Evolutionary conservation across 2,797 vertebrate species (phyloP).

Genomic region (Distichodus sexfasciatus): DNA sequence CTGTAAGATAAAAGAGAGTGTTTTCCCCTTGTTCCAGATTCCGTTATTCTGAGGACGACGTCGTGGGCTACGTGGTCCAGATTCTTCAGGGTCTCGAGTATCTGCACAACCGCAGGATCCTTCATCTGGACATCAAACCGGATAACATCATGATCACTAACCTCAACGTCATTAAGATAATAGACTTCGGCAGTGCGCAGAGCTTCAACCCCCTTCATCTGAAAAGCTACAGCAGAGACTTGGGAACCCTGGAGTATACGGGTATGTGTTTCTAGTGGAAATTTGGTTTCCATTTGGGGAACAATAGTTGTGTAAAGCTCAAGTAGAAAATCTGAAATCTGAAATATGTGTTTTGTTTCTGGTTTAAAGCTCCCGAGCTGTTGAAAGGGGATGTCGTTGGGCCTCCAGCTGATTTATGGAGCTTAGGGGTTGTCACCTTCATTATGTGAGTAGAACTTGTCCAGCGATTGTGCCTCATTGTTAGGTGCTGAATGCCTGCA

Average conservation of each 20-base stretch:
- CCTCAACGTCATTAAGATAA: conserved; percentile 86
- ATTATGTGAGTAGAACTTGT: conserved; percentile 81
- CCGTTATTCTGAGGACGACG: conserved; percentile 93
- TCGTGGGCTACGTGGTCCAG: conserved; percentile 86
- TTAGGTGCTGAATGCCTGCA: not conserved
- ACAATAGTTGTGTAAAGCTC: no score
- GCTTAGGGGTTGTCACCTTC: conserved; percentile 81
- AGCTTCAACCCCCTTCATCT: conserved; percentile 87
- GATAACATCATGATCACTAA: conserved; percentile 90
- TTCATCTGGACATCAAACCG: conserved; percentile 92
- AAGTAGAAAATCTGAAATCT: not conserved
- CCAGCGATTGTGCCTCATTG: no score
- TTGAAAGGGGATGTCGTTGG: conserved; percentile 90
- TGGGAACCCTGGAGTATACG: conserved; percentile 84
- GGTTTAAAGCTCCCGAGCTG: conserved; percentile 85
- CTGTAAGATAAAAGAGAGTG: not conserved
- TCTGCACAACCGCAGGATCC: conserved; percentile 81
- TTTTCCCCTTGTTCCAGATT: conserved; percentile 75
- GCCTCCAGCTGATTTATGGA: conserved; percentile 91
- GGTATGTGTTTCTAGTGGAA: conserved; percentile 50
- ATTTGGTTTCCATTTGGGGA: no score
- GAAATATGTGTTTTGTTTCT: not conserved
- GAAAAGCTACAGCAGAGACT: conserved; percentile 72
- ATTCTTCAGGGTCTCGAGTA: conserved; percentile 91
- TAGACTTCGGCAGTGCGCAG: conserved; percentile 92